Base-by-base conservation (phyloP, 2,797 vertebrate genomes). In the Capromys pilorides region DNA sequence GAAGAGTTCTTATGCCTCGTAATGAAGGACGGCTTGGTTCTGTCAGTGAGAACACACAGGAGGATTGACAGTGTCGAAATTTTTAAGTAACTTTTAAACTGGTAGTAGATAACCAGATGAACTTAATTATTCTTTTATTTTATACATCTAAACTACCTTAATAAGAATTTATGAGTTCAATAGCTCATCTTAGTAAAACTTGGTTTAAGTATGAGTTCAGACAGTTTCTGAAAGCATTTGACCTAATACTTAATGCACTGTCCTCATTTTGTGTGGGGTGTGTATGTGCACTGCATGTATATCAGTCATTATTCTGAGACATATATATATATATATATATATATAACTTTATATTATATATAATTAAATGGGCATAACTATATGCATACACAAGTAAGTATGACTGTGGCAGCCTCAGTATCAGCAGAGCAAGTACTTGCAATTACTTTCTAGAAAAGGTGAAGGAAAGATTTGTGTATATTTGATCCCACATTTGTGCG, bases 151-250 rank as follows among this genome's bases (percentile, higher is more conserved):
- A 86, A 24, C 61, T 54, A 28, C 14, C 75, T 92, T 75, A 57
- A 88, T 33, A 66, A 28, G 26, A 89, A 31, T 24, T 86, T 93
- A 41, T 88, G 94, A n/a, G 4, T 62, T 12, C 0, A 71, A 26
- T 7, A 67, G 49, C 12, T 94, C 67, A 86, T 88, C 28, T 83
- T 79, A 91, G 86, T 57, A 71, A 93, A 90, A 91, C 19, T 33
- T 36, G 49, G 26, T 78, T 73, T 95, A 54, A 73, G 51, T 69
- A 57, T 91, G 11, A 82, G 45, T 82, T 92, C 7, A 67, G 19
- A 36, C 3, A 61, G 31, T 77, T 95, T 84, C 28, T 78, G 36
- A 92, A 94, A 86, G 28, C 54, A 87, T 64, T 33, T 86, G 36
- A 91, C 26, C 90, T 86, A 79, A 85, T 41, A 9, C 26, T 75